These are phyloP conservation scores for Lindbergichthys nudifrons DNA, from an alignment of 2,797 vertebrate species.

Conservation along the genomic window DNA sequence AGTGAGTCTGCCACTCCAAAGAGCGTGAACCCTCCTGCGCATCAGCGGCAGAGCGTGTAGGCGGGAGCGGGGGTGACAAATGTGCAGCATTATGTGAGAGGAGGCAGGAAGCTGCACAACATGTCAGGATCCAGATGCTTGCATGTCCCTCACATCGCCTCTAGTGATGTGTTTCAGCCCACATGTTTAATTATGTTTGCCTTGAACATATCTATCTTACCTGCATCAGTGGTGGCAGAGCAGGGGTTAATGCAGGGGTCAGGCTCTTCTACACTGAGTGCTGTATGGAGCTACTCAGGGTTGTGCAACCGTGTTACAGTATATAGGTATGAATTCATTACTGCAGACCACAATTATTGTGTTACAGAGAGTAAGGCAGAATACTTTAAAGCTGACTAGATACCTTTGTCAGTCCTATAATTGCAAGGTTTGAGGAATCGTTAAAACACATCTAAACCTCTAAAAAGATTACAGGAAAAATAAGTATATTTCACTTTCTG, in stretches of 20 bases:
- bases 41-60: constrained; percentile 54
- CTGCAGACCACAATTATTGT: constrained; percentile 1
- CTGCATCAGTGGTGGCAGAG: constrained; percentile 45
- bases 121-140: constrained; percentile 73
- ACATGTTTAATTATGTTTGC: constrained; percentile 81
- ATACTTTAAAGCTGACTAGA: background rate
- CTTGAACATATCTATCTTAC: constrained; percentile 59
- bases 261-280: constrained; percentile 58
- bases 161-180: constrained; percentile 72
- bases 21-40: constrained; percentile 61
- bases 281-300: constrained; percentile 48
- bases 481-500: background rate
- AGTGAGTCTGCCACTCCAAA: constrained; percentile 67
- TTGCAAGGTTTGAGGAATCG: background rate
- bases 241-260: constrained; percentile 75
- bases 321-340: constrained; percentile 37
- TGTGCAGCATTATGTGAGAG: constrained; percentile 73
- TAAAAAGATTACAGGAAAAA: background rate
- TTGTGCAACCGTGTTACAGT: constrained; percentile 58
- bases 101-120: constrained; percentile 69
- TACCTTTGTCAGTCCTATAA: background rate
- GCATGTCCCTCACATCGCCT: constrained; percentile 67
- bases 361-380: background rate
- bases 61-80: constrained; percentile 71
- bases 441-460: background rate